phyloP scores from a whole-genome alignment of 2,113 vertebrate species.

The Brevimyrus niger region DNA sequence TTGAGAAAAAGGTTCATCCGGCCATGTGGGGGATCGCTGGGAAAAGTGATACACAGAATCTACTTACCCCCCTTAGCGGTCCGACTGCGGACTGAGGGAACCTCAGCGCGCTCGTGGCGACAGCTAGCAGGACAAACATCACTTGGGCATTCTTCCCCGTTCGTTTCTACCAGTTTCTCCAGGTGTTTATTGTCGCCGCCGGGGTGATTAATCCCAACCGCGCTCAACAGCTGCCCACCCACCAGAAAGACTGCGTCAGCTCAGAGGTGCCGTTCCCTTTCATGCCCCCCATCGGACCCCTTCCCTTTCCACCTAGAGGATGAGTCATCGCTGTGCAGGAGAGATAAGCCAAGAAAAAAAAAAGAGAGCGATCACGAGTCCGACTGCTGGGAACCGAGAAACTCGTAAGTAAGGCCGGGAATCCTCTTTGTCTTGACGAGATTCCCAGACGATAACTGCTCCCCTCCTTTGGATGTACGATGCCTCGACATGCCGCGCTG shows the following conservation, averaged over 20 bases:
- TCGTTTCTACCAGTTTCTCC: neutral
- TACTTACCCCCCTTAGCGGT: neutral
- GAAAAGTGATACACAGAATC: neutral
- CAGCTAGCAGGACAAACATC: neutral
- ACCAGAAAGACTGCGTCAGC: neutral
- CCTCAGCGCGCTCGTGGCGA: neutral
- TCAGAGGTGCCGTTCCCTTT: neutral
- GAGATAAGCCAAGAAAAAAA: neutral
- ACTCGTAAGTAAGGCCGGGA: neutral
- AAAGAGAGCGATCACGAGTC: neutral
- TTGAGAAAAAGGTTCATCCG: conserved; percentile 4
- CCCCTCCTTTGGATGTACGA: neutral
- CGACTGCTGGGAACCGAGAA: neutral
- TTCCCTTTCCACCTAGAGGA: neutral
- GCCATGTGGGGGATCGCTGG: neutral
- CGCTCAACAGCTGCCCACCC: neutral
- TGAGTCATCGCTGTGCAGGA: neutral
- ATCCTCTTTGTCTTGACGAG: neutral
- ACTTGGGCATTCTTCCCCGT: neutral
- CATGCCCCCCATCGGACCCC: neutral
- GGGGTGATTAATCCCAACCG: neutral
- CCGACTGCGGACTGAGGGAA: neutral
- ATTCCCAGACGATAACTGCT: neutral
- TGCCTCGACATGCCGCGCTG: neutral
- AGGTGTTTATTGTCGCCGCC: neutral